Conservation (phyloP, 2,888 invertebrate genomes). For the Synergus itoensis region DNA sequence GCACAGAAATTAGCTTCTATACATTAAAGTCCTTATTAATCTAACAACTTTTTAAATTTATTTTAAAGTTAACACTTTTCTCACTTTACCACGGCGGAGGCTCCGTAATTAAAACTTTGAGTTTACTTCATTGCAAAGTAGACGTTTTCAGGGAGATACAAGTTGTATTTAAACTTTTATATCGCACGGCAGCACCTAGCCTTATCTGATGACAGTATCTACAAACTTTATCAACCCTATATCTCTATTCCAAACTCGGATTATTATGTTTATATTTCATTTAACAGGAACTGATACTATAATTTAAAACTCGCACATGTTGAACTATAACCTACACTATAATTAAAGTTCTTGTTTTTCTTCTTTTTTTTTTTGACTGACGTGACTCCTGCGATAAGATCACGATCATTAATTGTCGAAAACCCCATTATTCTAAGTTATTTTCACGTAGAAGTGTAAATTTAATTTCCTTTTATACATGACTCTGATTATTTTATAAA, state of each 20-base stretch:
- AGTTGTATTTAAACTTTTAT: slow-evolving; percentile 33
- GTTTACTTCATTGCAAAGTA: slow-evolving; percentile 34
- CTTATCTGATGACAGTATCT: slow-evolving; percentile 14
- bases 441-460: not conserved
- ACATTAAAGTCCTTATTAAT: not conserved
- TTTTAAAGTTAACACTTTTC: slow-evolving; percentile 13
- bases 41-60: slow-evolving; percentile 21
- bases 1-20: not conserved
- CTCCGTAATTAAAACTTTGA: slow-evolving; percentile 38
- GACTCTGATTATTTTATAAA: not conserved
- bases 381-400: not conserved
- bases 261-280: slow-evolving; percentile 24
- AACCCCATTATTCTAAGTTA: not conserved
- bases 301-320: not conserved
- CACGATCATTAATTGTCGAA: not conserved
- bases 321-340: not conserved
- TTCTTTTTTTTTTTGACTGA: not conserved
- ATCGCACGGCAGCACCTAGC: slow-evolving; percentile 42
- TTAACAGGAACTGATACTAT: slow-evolving; percentile 4
- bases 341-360: not conserved
- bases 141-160: slow-evolving; percentile 25
- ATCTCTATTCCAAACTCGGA: not conserved
- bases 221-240: slow-evolving; percentile 22
- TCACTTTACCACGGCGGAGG: not conserved
- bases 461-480: not conserved